Evolutionary conservation across 2,797 vertebrate genomes (phyloP).

Genomic region (Odontamblyopus rebecca): DNA sequence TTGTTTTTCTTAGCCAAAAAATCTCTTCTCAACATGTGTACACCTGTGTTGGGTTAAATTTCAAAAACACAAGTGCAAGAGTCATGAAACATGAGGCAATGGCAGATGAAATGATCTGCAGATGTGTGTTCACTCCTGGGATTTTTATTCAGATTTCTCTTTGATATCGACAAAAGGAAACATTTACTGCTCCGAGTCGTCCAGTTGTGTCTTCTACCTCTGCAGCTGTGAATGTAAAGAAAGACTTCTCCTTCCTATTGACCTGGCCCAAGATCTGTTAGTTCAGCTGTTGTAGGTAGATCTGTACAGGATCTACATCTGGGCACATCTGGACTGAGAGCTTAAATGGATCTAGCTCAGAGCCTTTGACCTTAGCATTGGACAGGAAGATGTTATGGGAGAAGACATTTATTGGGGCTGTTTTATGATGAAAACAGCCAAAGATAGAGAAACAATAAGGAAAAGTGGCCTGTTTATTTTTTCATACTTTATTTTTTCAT

Average conservation of each 20-base stretch:
- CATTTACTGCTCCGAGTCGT: slow-evolving; percentile 42
- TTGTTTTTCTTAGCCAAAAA: slow-evolving; percentile 7
- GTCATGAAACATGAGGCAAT: slow-evolving; percentile 27
- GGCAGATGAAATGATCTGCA: slow-evolving; percentile 39
- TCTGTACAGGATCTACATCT: slow-evolving; percentile 30
- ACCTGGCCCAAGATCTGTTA: slow-evolving; percentile 64
- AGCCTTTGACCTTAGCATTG: slow-evolving; percentile 16
- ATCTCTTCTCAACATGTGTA: slow-evolving; percentile 29
- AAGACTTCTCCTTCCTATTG: slow-evolving; percentile 47
- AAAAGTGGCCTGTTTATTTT: no score
- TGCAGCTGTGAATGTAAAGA: slow-evolving; percentile 44
- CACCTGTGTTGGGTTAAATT: slow-evolving; percentile 37
- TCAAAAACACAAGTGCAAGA: slow-evolving; percentile 33
- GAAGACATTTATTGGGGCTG: slow-evolving; percentile 2
- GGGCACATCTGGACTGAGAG: slow-evolving; percentile 29
- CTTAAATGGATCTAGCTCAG: not conserved
- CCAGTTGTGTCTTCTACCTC: slow-evolving; percentile 37
- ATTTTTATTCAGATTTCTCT: slow-evolving; percentile 41
- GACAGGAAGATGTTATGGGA: slow-evolving; percentile 15
- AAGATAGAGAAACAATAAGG: no score
- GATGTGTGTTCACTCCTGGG: slow-evolving; percentile 43
- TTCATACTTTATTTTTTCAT: no score
- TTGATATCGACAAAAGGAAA: slow-evolving; percentile 57
- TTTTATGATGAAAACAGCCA: slow-evolving; percentile 1
- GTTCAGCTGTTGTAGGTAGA: slow-evolving; percentile 54